Conservation (phyloP, 2,888 invertebrate genomes). For the Hololepta plana region DNA sequence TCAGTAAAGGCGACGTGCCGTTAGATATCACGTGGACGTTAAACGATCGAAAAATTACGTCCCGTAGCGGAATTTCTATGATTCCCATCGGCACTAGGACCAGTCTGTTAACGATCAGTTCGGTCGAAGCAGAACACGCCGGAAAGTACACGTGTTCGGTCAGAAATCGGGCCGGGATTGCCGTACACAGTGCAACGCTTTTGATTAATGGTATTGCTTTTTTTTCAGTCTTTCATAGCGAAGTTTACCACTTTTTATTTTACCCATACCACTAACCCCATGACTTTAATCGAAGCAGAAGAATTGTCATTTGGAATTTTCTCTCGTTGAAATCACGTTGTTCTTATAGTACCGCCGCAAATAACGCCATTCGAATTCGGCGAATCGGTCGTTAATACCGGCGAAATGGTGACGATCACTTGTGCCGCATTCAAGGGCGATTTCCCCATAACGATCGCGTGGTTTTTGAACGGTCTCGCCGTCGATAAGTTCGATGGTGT, state of each 20-base stretch:
- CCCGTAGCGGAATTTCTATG: constrained; percentile 30
- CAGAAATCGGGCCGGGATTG: constrained; percentile 46
- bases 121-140: constrained; percentile 44
- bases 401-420: constrained; percentile 47
- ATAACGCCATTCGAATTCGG: constrained; percentile 37
- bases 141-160: constrained; percentile 58
- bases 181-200: constrained; percentile 44
- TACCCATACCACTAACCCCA: no score
- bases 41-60: constrained; percentile 43
- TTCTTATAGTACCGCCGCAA: constrained; percentile 38
- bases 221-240: no score
- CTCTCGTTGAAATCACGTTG: no score
- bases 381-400: constrained; percentile 37
- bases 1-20: constrained; percentile 59
- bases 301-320: no score
- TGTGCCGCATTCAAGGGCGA: constrained; percentile 61
- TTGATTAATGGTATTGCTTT: constrained; percentile 48
- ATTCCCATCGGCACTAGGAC: constrained; percentile 30
- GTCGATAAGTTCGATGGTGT: constrained; percentile 26
- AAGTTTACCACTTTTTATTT: no score
- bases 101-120: constrained; percentile 37
- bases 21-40: constrained; percentile 60
- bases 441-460: constrained; percentile 41
- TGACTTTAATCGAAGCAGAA: no score
- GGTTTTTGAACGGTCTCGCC: constrained; percentile 35